Conservation (phyloP, 2,113 vertebrate species). For the Megaceryle torquata region DNA sequence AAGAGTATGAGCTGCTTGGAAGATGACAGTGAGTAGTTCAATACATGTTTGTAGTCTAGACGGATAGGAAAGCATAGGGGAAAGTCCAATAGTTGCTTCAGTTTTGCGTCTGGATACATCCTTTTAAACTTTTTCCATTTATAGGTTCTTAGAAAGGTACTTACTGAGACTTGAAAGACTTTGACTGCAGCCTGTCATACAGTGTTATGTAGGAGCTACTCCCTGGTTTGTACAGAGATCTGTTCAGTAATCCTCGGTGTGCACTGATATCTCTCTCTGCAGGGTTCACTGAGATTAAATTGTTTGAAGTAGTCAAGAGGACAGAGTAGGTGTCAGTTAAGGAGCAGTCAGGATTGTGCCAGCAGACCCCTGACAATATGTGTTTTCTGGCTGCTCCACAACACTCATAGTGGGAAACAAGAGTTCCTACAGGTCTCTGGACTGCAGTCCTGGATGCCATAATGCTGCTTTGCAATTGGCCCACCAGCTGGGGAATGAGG, state of each 20-base stretch:
- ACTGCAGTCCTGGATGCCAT: rapidly evolving
- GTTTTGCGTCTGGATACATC: neutral
- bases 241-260: neutral
- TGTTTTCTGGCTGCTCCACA: neutral
- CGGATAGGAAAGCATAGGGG: neutral
- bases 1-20: neutral
- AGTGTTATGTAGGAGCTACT: rapidly evolving
- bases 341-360: neutral
- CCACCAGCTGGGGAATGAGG: neutral
- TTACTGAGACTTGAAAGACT: neutral
- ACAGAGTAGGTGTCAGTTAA: neutral
- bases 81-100: neutral
- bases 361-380: neutral
- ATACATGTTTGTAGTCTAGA: neutral
- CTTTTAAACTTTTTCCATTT: rapidly evolving
- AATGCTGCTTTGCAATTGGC: rapidly evolving
- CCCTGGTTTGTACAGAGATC: rapidly evolving
- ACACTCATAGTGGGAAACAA: rapidly evolving
- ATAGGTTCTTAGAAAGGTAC: no score
- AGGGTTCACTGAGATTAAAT: neutral
- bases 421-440: rapidly evolving
- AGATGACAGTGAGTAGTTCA: neutral
- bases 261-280: neutral
- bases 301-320: no score
- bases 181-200: neutral